Conservation (phyloP, 2,797 vertebrate species). For the Lutra lutra region DNA sequence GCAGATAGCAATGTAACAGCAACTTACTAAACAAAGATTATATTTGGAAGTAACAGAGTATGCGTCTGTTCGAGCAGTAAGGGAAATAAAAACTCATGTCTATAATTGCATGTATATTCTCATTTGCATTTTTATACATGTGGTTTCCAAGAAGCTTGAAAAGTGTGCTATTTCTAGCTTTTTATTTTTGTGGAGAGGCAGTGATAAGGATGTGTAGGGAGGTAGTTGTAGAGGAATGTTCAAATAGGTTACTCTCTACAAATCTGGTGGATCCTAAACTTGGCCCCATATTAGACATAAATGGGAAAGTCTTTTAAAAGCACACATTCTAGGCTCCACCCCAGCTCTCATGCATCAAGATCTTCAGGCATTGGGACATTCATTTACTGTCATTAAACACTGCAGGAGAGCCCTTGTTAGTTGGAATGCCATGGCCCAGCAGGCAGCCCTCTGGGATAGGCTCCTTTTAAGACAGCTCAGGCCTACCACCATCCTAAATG, state of each 20-base stretch:
- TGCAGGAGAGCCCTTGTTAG: neutral
- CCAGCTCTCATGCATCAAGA: neutral
- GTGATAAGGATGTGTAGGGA: neutral
- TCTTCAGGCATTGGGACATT: neutral
- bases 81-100: neutral
- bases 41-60: neutral
- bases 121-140: neutral
- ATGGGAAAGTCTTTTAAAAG: constrained; percentile 3
- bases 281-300: neutral
- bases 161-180: neutral
- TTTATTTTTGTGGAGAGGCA: neutral
- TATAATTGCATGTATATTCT: neutral
- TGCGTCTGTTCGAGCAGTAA: neutral
- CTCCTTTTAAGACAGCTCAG: neutral
- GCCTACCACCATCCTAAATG: neutral
- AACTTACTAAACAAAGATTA: neutral
- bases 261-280: neutral
- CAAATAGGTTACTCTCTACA: neutral
- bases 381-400: neutral
- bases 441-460: neutral
- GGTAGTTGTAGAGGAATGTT: neutral
- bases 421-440: neutral
- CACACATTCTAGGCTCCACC: neutral
- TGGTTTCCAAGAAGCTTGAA: neutral
- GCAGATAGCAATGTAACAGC: neutral